A percentile compares a stretch with the other conserved stretches of the same genome.
These are phyloP conservation scores for Dendropsophus ebraccatus DNA, from an alignment of 2,113 vertebrate genomes.

Conservation along the genomic window DNA sequence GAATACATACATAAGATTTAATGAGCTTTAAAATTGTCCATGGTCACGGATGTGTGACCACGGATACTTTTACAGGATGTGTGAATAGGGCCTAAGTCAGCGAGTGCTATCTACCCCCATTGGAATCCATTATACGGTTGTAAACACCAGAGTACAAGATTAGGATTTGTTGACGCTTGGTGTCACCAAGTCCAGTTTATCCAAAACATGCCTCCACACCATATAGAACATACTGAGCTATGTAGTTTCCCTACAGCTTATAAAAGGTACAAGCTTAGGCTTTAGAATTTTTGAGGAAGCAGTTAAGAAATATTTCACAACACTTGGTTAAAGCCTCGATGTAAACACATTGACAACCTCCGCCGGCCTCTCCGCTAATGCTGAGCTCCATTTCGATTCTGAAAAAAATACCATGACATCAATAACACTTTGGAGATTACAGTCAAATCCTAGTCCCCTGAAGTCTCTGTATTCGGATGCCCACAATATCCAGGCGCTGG, in stretches of 20 bases:
- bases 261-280: neutral
- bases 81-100: no score
- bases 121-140: no score
- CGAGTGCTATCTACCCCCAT: no score
- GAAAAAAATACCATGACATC: neutral
- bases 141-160: no score
- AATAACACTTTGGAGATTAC: constrained; percentile 28
- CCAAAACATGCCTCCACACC: no score
- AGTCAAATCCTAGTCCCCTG: neutral
- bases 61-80: no score
- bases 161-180: no score
- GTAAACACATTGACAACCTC: neutral
- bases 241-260: neutral
- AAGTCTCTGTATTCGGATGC: neutral
- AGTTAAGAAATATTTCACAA: neutral
- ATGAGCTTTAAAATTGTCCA: no score
- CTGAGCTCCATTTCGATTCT: neutral
- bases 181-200: neutral
- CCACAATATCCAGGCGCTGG: constrained; percentile 7
- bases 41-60: no score
- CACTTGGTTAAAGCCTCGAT: neutral
- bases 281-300: neutral
- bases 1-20: no score
- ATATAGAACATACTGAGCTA: neutral
- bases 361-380: neutral